These are phyloP conservation scores for Dissostichus mawsoni DNA, from an alignment of 2,113 vertebrate species.

Conservation along the genomic window DNA sequence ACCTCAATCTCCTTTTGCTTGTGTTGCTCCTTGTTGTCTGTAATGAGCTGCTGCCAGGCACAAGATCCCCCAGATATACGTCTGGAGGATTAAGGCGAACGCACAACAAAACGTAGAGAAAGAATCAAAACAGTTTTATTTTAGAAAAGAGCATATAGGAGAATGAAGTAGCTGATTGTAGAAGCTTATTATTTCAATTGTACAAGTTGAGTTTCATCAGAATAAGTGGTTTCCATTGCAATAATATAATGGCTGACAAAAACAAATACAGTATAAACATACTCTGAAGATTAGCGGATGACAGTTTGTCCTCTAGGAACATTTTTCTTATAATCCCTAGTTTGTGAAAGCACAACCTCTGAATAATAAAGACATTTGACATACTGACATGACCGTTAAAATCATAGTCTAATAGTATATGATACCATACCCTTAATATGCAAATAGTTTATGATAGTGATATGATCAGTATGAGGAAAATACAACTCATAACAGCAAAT, in stretches of 20 bases:
- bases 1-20: conserved; percentile 79
- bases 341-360: conserved; percentile 5
- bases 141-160: conserved; percentile 28
- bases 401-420: not conserved
- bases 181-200: conserved; percentile 52
- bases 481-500: not conserved
- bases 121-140: not conserved
- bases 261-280: conserved; percentile 47
- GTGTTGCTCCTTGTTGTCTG: conserved; percentile 60
- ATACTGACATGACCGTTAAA: not conserved
- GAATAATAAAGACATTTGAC: conserved; percentile 9
- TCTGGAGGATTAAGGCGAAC: conserved; percentile 63
- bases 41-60: conserved; percentile 61
- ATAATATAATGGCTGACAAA: conserved; percentile 33
- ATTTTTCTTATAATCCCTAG: conserved; percentile 4
- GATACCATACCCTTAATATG: not conserved
- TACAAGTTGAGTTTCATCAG: conserved; percentile 55
- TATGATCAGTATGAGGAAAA: not conserved
- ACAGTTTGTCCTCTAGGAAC: conserved; percentile 2
- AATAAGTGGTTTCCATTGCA: conserved; percentile 59
- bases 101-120: conserved; percentile 46
- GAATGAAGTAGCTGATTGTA: conserved; percentile 29
- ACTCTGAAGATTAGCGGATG: conserved; percentile 38
- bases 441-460: not conserved
- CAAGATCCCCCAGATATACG: conserved; percentile 39